Percentiles rank a stretch among this genome's conserved stretches.
Evolutionary conservation across 2,113 vertebrate genomes (phyloP).

Genomic region (Phalacrocorax carbo): DNA sequence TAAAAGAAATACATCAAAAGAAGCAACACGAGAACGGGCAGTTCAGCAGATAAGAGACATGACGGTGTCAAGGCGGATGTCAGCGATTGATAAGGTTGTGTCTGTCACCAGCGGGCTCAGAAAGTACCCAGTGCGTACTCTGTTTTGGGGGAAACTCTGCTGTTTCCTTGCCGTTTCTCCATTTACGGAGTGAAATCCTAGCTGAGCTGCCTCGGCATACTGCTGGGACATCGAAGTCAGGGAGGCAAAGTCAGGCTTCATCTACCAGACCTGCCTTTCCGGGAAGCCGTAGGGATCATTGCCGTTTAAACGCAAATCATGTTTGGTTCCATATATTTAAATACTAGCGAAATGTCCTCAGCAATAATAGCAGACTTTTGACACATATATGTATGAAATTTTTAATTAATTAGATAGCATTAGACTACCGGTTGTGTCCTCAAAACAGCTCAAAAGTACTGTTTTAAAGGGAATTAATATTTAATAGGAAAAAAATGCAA

Average conservation of each 20-base stretch:
- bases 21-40: neutral
- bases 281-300: neutral
- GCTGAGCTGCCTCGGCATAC: neutral
- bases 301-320: neutral
- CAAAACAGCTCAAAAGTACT: slow-evolving; percentile 41
- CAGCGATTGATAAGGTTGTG: neutral
- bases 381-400: slow-evolving; percentile 28
- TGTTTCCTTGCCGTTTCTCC: neutral
- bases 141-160: neutral
- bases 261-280: neutral
- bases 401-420: slow-evolving; percentile 53
- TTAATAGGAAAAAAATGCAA: slow-evolving; percentile 18
- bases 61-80: neutral
- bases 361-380: slow-evolving; percentile 27
- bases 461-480: slow-evolving; percentile 43
- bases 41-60: neutral
- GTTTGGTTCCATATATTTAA: slow-evolving; percentile 9
- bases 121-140: neutral
- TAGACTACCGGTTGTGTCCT: slow-evolving; percentile 12
- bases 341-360: neutral
- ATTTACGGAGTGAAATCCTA: neutral
- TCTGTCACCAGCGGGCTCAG: neutral
- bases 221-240: neutral
- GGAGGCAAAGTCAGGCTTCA: neutral
- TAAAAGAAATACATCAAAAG: neutral